A percentile compares a stretch with the other conserved stretches of the same genome.
These are phyloP conservation scores for Tipula confusa DNA, from an alignment of 2,888 invertebrate genomes.

Conservation along the genomic window DNA sequence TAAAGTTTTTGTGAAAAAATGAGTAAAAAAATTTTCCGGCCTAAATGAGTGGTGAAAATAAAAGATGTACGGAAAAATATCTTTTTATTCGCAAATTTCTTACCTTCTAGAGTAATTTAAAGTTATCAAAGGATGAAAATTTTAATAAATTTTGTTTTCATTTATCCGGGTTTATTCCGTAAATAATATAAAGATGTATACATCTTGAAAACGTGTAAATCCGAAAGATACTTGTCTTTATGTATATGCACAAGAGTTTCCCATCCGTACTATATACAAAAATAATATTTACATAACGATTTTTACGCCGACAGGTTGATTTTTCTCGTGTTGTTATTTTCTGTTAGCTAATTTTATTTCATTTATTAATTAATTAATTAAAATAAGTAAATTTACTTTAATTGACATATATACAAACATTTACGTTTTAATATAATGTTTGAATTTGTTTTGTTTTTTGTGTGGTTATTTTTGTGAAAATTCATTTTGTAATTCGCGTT, in stretches of 20 bases:
- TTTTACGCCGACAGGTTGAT: not conserved
- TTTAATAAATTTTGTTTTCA: not conserved
- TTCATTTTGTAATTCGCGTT: not conserved
- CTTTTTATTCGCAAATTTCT: not conserved
- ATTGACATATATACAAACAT: not conserved
- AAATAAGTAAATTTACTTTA: not conserved
- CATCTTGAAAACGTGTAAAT: not conserved
- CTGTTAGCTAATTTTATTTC: not conserved
- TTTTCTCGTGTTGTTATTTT: not conserved
- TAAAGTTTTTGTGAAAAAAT: not conserved
- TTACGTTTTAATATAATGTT: not conserved
- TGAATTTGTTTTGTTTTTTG: not conserved
- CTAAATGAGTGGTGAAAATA: not conserved
- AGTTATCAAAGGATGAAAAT: conserved; percentile 3
- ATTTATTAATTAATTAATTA: conserved; percentile 4
- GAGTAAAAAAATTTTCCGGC: not conserved
- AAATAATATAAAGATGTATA: not conserved
- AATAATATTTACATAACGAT: not conserved
- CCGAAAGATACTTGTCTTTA: not conserved
- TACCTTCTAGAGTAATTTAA: not conserved
- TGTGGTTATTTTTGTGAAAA: not conserved
- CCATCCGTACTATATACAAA: not conserved
- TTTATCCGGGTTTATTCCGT: not conserved
- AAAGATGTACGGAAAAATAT: not conserved
- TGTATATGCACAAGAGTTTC: not conserved